A percentile compares a stretch with the other conserved stretches of the same genome.
Evolutionary conservation across 2,113 vertebrate genomes (phyloP).

Genomic region (Heteronetta atricapilla): DNA sequence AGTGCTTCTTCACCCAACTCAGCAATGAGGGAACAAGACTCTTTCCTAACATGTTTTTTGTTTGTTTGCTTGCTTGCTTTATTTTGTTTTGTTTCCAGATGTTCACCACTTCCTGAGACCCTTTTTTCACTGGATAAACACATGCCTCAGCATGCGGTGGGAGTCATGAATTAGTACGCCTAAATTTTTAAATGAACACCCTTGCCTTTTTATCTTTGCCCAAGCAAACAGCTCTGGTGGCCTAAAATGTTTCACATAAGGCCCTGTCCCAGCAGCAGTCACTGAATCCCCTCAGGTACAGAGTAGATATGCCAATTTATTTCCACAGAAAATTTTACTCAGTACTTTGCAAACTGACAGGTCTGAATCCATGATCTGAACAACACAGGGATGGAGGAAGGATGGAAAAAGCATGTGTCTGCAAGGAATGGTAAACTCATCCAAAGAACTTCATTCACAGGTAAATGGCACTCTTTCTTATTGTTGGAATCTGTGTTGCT

Average conservation of each 20-base stretch:
- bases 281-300: not conserved
- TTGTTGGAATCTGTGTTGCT: not conserved
- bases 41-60: not conserved
- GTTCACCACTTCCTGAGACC: not conserved
- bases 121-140: not conserved
- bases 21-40: not conserved
- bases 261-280: not conserved
- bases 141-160: not conserved
- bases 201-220: not conserved
- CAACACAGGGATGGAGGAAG: not conserved
- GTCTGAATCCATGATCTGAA: not conserved
- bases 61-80: not conserved
- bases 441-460: not conserved
- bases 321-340: not conserved
- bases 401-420: not conserved
- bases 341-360: not conserved
- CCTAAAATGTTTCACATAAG: not conserved
- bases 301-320: not conserved
- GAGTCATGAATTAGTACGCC: not conserved
- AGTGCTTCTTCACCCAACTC: not conserved
- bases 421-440: not conserved
- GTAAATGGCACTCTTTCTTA: not conserved
- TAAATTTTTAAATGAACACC: not conserved
- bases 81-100: not conserved
- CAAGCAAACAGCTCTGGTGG: not conserved